Conservation (phyloP, 2,797 vertebrate species). For the Arctocebus calabarensis region DNA sequence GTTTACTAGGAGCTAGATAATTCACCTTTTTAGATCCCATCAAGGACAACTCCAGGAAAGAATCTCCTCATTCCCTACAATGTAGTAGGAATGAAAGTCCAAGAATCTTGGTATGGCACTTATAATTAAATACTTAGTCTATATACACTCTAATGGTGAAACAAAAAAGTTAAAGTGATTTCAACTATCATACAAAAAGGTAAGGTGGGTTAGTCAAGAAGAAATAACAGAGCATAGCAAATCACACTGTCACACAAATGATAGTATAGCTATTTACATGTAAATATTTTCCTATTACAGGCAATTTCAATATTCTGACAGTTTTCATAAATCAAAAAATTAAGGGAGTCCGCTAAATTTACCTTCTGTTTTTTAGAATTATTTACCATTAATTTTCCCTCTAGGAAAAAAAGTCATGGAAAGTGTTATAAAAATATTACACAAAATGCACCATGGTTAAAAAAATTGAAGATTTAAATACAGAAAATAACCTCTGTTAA, state of each 20-base stretch:
- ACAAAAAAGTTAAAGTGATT: neutral
- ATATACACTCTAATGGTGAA: neutral
- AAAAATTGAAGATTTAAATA: conserved; percentile 51
- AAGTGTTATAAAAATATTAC: conserved; percentile 11
- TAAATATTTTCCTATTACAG: conserved; percentile 1
- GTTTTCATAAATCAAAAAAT: conserved; percentile 16
- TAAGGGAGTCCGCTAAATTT: neutral
- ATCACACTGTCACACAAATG: neutral
- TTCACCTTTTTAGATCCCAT: neutral
- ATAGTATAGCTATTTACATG: neutral
- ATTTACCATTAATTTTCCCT: neutral
- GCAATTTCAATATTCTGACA: neutral
- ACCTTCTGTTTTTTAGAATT: neutral
- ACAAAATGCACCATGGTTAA: conserved; percentile 4
- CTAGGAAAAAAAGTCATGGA: conserved; percentile 11
- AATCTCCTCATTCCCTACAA: neutral
- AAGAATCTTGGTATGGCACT: neutral
- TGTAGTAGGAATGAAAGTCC: neutral
- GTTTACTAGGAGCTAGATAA: neutral
- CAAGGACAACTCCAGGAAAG: neutral
- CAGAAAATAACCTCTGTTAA: conserved; percentile 62
- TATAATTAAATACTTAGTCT: neutral
- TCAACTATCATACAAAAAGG: neutral
- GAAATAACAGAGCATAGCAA: neutral
- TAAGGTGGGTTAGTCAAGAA: neutral